Evolutionary conservation across 92 coral and sea anemone species (phyloP).

Genomic region (Nematostella vectensis): DNA sequence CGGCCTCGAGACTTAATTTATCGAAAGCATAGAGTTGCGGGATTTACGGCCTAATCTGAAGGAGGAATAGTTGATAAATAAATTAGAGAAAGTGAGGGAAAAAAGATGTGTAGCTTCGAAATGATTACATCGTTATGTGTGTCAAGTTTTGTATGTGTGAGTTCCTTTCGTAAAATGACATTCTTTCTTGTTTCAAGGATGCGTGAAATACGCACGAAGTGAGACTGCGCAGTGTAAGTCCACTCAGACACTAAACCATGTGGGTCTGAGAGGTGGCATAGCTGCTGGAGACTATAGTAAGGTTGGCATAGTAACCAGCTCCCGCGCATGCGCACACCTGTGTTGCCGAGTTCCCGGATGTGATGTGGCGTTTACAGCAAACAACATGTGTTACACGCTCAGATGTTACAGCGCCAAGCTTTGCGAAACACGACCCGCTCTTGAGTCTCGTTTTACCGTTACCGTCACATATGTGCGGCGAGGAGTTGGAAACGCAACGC

Average conservation of each 20-base stretch:
- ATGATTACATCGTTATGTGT: too few species aligned
- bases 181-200: neutral
- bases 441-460: constrained; percentile 54
- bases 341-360: constrained; percentile 71
- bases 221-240: constrained; percentile 16
- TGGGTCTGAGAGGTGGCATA: constrained; percentile 78
- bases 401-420: constrained; percentile 68
- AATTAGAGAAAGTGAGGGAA: too few species aligned
- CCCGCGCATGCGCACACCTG: constrained; percentile 45
- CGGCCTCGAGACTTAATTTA: too few species aligned
- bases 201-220: neutral
- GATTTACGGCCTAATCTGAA: too few species aligned
- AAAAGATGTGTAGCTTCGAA: too few species aligned
- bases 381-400: constrained; percentile 70
- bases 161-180: neutral
- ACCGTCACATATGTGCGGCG: constrained; percentile 60
- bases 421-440: constrained; percentile 47
- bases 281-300: constrained; percentile 79
- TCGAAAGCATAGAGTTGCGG: too few species aligned
- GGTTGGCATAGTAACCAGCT: constrained; percentile 57
- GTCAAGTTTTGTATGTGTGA: neutral
- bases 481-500: neutral
- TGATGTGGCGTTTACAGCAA: constrained; percentile 83
- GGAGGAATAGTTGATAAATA: too few species aligned
- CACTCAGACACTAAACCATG: constrained; percentile 27